These are phyloP conservation scores for Rhadina sibilatrix DNA, from an alignment of 2,113 vertebrate genomes.

Conservation along the genomic window DNA sequence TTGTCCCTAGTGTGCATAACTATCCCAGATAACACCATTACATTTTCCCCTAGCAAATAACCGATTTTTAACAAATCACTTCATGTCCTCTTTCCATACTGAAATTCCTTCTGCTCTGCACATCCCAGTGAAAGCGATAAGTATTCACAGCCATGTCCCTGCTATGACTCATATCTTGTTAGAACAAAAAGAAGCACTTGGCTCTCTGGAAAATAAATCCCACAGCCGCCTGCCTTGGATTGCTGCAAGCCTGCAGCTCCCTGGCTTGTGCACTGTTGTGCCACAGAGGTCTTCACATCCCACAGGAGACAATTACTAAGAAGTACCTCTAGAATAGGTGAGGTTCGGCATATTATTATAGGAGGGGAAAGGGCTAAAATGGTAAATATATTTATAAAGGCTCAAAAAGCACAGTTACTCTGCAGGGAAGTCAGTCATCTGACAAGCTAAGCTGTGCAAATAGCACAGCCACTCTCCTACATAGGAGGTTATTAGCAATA, in stretches of 20 bases:
- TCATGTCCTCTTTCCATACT: not conserved
- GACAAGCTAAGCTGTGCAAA: not conserved
- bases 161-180: conserved; percentile 38
- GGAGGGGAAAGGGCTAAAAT: not conserved
- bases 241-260: not conserved
- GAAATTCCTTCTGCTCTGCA: conserved; percentile 9
- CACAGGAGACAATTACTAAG: conserved; percentile 37
- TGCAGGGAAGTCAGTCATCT: not conserved
- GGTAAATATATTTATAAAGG: not conserved
- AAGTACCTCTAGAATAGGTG: conserved; percentile 4
- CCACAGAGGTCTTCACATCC: conserved; percentile 1
- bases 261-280: not conserved
- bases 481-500: not conserved
- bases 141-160: conserved; percentile 32
- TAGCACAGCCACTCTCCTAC: not conserved
- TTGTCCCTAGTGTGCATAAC: not conserved
- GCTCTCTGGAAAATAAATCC: not conserved
- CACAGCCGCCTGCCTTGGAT: not conserved
- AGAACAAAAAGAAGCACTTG: conserved; percentile 27
- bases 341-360: conserved; percentile 10
- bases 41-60: not conserved
- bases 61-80: not conserved
- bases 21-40: not conserved
- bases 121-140: conserved; percentile 11
- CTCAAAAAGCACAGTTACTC: not conserved